Percentiles rank a stretch among this genome's conserved stretches.
These are phyloP conservation scores for Diadema setosum DNA, from an alignment of 35 echinoderm and acorn worm species.

Conservation along the genomic window DNA sequence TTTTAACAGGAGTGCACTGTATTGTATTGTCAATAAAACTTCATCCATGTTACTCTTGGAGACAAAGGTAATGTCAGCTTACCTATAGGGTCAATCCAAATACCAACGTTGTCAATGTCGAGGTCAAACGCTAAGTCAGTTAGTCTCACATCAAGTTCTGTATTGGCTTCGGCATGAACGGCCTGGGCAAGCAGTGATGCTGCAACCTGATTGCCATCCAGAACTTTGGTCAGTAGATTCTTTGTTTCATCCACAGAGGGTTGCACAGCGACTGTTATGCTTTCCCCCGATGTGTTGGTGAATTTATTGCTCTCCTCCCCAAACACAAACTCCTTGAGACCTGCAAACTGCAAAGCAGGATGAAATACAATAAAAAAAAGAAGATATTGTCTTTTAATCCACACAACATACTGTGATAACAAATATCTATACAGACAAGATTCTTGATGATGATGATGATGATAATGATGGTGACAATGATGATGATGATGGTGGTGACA, in stretches of 20 bases:
- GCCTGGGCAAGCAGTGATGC: constrained; percentile 60
- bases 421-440: too few species aligned
- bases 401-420: too few species aligned
- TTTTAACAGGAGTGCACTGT: too few species aligned
- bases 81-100: constrained; percentile 99
- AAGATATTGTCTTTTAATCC: too few species aligned
- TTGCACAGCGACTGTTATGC: constrained; percentile 67
- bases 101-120: constrained; percentile 67
- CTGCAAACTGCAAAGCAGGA: constrained; percentile 43
- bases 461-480: too few species aligned
- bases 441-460: too few species aligned
- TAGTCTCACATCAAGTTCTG: constrained; percentile 6
- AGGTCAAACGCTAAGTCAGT: constrained; percentile 45
- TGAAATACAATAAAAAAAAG: too few species aligned
- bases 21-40: too few species aligned
- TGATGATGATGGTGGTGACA: too few species aligned
- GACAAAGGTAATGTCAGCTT: background rate
- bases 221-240: constrained; percentile 66
- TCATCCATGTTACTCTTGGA: too few species aligned
- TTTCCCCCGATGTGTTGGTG: constrained; percentile 90
- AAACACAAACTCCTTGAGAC: constrained; percentile 56
- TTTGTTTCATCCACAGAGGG: constrained; percentile 35
- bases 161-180: constrained; percentile 30
- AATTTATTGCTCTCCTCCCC: constrained; percentile 98
- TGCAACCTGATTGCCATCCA: constrained; percentile 57